Evolutionary conservation across 2,888 invertebrate species (phyloP), one percentile per base, ranked within the genome.

Genomic region (Catocala fraxini): DNA sequence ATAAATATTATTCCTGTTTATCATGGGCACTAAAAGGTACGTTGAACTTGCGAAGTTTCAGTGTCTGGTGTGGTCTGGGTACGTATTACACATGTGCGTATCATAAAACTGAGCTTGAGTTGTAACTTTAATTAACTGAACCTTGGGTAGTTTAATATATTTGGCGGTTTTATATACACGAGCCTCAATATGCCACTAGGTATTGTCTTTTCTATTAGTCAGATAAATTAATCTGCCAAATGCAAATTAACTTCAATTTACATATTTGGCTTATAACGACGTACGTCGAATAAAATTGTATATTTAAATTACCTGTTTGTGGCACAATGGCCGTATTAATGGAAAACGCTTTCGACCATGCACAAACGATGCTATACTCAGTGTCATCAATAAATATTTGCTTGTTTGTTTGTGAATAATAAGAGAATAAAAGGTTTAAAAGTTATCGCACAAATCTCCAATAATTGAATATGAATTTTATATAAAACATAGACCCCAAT

Each of bases 191-290:
- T 47, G 15, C 25, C 9, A 25, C 25, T 49, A n/a, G 5, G 6
- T 34, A 49, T 7, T 35, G 15, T 58, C 57, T 47, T 65, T 51
- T 57, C 11, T 41, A 57, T 67, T 63, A 70, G 59, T 54, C 34
- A 56, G 51, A 48, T 15, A 65, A 73, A 66, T 71, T 56, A 66
- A 66, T 47, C 51, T 68, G 48, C 60, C 55, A 56, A 65, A 63
- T 48, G 56, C 51, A 65, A 61, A 58, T 61, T 48, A 59, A 67
- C 51, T 57, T 67, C 42, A 60, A 70, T 60, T 71, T 60, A 56
- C 57, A 63, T 71, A 63, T 51, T 48, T 47, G 13, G 57, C 57
- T 70, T 68, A 63, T 62, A 58, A 56, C 33, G 48, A 25, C 25
- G 45, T 39, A 39, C 43, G 51, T 51, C 59, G 54, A 63, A 25